Conservation (phyloP, 2,113 vertebrate genomes). For the Hassar affinis region DNA sequence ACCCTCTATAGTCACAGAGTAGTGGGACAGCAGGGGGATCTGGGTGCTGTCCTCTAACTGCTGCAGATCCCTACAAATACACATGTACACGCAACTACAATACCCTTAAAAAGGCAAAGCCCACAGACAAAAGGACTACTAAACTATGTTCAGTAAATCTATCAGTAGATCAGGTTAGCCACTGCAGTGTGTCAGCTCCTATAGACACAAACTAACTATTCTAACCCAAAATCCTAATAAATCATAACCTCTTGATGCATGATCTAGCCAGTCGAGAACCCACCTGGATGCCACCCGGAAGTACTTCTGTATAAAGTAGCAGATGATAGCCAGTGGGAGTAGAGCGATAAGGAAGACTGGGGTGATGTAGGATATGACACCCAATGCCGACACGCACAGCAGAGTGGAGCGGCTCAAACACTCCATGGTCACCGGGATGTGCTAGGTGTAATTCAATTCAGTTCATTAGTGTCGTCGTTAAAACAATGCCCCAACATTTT, state of each 20-base stretch:
- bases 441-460: slow-evolving; percentile 65
- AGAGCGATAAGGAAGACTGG: slow-evolving; percentile 91
- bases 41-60: slow-evolving; percentile 96
- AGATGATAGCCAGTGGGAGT: slow-evolving; percentile 84
- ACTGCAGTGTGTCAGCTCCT: background rate
- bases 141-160: background rate
- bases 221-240: background rate
- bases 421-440: slow-evolving; percentile 95
- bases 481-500: background rate
- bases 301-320: slow-evolving; percentile 99
- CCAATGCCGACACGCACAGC: slow-evolving; percentile 90
- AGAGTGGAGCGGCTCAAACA: slow-evolving; percentile 92
- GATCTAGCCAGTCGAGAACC: slow-evolving; percentile 2
- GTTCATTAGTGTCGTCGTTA: background rate
- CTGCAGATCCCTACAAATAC: slow-evolving; percentile 85
- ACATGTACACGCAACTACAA: background rate
- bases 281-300: slow-evolving; percentile 93
- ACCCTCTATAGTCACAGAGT: slow-evolving; percentile 94
- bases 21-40: slow-evolving; percentile 92
- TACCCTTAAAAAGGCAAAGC: background rate
- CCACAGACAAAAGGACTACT: background rate
- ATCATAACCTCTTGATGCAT: background rate
- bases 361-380: slow-evolving; percentile 92
- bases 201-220: background rate
- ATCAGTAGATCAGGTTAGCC: background rate